Evolutionary conservation across 2,113 vertebrate genomes (phyloP), one percentile per base, ranked within the genome.

Genomic region (Scomber scombrus): DNA sequence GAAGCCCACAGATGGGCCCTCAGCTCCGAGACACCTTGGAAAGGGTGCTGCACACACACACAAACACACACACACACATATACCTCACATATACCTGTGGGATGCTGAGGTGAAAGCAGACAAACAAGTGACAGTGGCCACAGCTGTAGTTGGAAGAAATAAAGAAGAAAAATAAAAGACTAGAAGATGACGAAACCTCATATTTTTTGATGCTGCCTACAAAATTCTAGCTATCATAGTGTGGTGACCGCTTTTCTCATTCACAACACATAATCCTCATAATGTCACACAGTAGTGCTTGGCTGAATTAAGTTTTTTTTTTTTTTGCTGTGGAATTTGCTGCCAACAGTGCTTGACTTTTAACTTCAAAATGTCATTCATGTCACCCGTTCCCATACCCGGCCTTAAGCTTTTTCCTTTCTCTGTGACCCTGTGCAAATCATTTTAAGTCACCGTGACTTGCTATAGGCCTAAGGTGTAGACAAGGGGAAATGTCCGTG

Each of bases 1-100:
- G 91, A 87, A 89, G 76, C 78, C 86, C 75, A 66, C 93, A 94
- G 92, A 93, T 94, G 93, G 86, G 89, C 81, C 84, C 85, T 84
- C 63, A 60, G 88, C 88, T 88, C 73, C 56, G 40, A 91, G 83
- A 86, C 85, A 83, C 79, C 80, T 85, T 65, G 49, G 81, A 75
- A 71, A 75, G 49, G 63, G 54, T 71, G 58, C 60, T 23, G 34
- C 47, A 72, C 52, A 34, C 60, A 71, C 57, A 84, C 54, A 65
- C 46, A 63, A 8, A 80, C 75, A 79, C 47, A 34, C 63, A 70
- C 65, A 58, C 58, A 52, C 45, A 76, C 58, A 86, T 6, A 57
- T 26, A 26, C 23, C 23, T 26, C 56, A 61, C 15, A 72, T 52
- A 87, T 69, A 85, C 89, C 78, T 91, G 69, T 87, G 62, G 85